Base-by-base conservation (phyloP, 1,140 invertebrate species). In the Mactra quadrangularis region DNA sequence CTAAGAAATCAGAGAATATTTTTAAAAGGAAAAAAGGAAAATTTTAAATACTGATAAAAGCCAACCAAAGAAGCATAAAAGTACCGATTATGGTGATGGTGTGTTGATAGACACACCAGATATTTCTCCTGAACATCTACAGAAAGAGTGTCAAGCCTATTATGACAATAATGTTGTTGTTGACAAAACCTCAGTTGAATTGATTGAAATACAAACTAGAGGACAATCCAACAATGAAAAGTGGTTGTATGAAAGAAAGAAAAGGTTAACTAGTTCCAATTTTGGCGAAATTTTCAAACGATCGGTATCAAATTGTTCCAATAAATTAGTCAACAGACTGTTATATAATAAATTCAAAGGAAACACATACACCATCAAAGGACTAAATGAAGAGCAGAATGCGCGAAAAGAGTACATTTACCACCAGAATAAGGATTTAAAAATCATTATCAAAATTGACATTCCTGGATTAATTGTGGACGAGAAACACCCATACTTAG, bases 1-100 rank as follows among this genome's bases (percentile, higher is more conserved):
- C 7, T 17, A 57, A 79, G 25, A 68, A 47, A 7, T 72, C 71
- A 52, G 22, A 35, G 13, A 41, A 11, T 22, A 3, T 17, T 29
- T 59, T n/a, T 15, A 79, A 70, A 79, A 71, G 29, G 19, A 82
- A 47, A 6, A n/a, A n/a, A n/a, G n/a, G 25, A 4, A 3, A 60
- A n/a, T n/a, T n/a, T n/a, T n/a, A n/a, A n/a, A n/a, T n/a, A n/a
- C n/a, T n/a, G n/a, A n/a, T n/a, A n/a, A n/a, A n/a, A n/a, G n/a
- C n/a, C n/a, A n/a, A n/a, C n/a, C n/a, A n/a, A 45, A 41, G 45
- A 55, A 78, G 76, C 74, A 22, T 59, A 60, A 50, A n/a, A n/a
- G 27, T 41, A 52, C n/a, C n/a, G n/a, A n/a, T 17, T 74, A 57
- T 41, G 71, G 53, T 9, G 3, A n/a, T 9, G 71, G 77, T 0